Conservation (phyloP, 2,888 invertebrate species). For the Automeris io region DNA sequence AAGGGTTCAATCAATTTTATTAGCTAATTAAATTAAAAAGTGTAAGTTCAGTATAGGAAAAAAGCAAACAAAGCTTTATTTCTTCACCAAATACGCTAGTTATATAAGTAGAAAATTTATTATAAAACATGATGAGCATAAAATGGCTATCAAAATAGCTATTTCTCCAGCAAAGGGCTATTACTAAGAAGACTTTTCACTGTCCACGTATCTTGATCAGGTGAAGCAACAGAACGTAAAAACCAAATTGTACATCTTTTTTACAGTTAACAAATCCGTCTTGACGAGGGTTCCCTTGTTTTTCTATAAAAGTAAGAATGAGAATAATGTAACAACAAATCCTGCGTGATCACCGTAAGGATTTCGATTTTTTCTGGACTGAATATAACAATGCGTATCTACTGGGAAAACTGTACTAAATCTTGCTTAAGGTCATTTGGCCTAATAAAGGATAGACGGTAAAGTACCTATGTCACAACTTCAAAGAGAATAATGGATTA, state of each 20-base stretch:
- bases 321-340: slow-evolving; percentile 62
- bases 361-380: slow-evolving; percentile 42
- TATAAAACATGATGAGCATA: too few relatives aligned
- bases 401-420: slow-evolving; percentile 34
- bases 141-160: background rate
- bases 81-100: too few relatives aligned
- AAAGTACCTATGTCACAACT: too few relatives aligned
- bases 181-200: slow-evolving; percentile 6
- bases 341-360: slow-evolving; percentile 55
- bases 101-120: too few relatives aligned
- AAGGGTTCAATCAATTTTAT: background rate
- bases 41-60: too few relatives aligned
- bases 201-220: slow-evolving; percentile 49
- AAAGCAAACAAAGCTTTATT: too few relatives aligned
- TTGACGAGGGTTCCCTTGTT: slow-evolving; percentile 66
- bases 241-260: slow-evolving; percentile 67
- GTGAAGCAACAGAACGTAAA: slow-evolving; percentile 64
- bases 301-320: slow-evolving; percentile 57
- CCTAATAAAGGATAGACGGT: too few relatives aligned
- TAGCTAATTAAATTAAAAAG: too few relatives aligned
- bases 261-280: slow-evolving; percentile 70
- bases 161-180: background rate
- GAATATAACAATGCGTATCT: slow-evolving; percentile 18
- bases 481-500: too few relatives aligned
- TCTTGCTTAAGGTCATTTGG: too few relatives aligned